A percentile compares a stretch with the other conserved stretches of the same genome.
Evolutionary conservation across 2,113 vertebrate genomes (phyloP).

Genomic region (Oryzias woworae): DNA sequence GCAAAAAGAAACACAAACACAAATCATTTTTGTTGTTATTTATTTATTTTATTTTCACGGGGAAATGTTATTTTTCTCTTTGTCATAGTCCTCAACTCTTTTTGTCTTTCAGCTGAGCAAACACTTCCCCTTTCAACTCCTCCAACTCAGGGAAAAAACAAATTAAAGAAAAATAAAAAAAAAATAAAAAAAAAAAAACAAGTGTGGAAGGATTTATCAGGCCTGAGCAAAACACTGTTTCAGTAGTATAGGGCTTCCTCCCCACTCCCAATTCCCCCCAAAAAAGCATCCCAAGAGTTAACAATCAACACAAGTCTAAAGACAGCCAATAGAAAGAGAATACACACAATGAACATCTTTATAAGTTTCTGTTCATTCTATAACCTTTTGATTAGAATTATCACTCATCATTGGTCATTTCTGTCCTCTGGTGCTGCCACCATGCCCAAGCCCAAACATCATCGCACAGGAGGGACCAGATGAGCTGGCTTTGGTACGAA

Average conservation of each 20-base stretch:
- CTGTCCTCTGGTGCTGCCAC: constrained; percentile 49
- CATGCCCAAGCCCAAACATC: constrained; percentile 35
- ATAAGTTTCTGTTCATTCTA: constrained; percentile 62
- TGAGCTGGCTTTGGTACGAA: constrained; percentile 75
- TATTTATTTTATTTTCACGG: constrained; percentile 72
- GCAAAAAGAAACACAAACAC: constrained; percentile 38
- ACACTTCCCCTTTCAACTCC: constrained; percentile 65
- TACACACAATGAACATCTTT: constrained; percentile 71
- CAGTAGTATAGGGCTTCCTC: constrained; percentile 69
- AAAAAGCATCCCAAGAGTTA: constrained; percentile 62
- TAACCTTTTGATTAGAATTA: constrained; percentile 60
- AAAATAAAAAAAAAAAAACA: constrained; percentile 43
- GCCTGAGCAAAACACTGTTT: constrained; percentile 78
- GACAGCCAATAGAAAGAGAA: constrained; percentile 74
- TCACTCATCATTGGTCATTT: constrained; percentile 57
- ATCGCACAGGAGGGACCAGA: constrained; percentile 56
- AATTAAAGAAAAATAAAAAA: constrained; percentile 49
- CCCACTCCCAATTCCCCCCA: constrained; percentile 26
- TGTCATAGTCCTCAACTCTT: constrained; percentile 73
- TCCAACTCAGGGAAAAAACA: constrained; percentile 72
- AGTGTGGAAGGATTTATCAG: constrained; percentile 68
- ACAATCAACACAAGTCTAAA: constrained; percentile 73
- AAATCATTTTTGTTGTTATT: constrained; percentile 65
- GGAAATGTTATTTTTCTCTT: constrained; percentile 77
- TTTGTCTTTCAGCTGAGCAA: constrained; percentile 47